Conservation (phyloP, 2,113 vertebrate genomes). For the Columbina picui region DNA sequence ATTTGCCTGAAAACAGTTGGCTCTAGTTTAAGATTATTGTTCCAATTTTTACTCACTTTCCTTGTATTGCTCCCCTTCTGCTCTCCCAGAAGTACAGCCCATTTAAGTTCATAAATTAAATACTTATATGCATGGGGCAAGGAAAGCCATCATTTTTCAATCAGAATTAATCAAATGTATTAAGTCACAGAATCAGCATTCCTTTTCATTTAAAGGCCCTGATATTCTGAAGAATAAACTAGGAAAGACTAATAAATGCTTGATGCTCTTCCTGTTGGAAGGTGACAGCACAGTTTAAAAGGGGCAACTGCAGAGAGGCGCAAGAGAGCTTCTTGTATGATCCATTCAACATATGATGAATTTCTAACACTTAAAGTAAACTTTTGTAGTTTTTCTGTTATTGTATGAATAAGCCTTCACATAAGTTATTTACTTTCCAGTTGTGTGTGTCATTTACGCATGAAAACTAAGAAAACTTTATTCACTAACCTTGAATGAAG, state of each 20-base stretch:
- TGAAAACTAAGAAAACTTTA: not conserved
- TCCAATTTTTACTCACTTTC: not conserved
- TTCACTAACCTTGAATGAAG: constrained; percentile 93
- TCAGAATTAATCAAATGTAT: not conserved
- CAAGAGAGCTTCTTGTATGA: not conserved
- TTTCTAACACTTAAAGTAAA: not conserved
- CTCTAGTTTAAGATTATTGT: not conserved
- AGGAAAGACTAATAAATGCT: not conserved
- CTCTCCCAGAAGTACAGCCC: not conserved
- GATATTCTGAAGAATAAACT: not conserved
- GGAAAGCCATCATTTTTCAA: not conserved
- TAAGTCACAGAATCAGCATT: not conserved
- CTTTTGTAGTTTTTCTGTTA: not conserved
- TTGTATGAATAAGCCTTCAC: not conserved
- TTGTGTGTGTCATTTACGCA: fast-evolving
- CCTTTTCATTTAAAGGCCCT: not conserved
- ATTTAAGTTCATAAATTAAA: not conserved
- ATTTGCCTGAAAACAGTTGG: not conserved
- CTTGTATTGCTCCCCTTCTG: not conserved
- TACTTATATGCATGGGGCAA: not conserved
- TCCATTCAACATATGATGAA: not conserved
- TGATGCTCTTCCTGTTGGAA: not conserved
- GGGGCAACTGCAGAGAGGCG: not conserved
- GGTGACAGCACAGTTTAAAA: not conserved
- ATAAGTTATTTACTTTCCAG: fast-evolving